Evolutionary conservation across 2,797 vertebrate species (phyloP).

Genomic region (Phoebastria nigripes): DNA sequence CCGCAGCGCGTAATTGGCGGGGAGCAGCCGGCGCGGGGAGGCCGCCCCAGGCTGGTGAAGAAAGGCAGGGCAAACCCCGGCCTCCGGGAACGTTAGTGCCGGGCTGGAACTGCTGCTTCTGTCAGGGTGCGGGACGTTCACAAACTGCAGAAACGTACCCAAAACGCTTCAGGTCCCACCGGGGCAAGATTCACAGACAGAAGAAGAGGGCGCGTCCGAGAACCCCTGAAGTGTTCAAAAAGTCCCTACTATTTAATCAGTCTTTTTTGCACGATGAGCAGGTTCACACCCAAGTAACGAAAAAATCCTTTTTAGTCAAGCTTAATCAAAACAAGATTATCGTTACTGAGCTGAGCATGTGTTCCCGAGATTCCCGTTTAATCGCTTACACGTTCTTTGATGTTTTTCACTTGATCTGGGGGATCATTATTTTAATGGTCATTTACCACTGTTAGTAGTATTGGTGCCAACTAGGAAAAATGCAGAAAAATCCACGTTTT

Average conservation of each 20-base stretch:
- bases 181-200: background rate
- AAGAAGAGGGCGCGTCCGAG: too few relatives aligned
- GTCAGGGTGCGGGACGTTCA: accelerated
- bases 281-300: background rate
- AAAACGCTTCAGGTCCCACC: accelerated
- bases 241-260: too few relatives aligned
- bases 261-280: accelerated
- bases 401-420: background rate
- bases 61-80: accelerated
- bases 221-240: too few relatives aligned
- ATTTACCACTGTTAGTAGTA: background rate
- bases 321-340: background rate
- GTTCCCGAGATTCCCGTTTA: background rate
- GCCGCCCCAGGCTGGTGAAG: too few relatives aligned
- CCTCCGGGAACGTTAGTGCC: accelerated
- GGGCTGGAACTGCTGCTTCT: accelerated
- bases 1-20: background rate
- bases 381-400: background rate
- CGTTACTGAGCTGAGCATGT: background rate
- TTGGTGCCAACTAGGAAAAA: background rate
- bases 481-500: background rate
- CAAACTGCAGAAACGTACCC: accelerated
- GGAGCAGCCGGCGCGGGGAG: background rate
- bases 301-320: background rate
- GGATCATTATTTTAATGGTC: background rate